Evolutionary conservation across 1,140 invertebrate genomes (phyloP).

Genomic region (Drosophila tristis): DNA sequence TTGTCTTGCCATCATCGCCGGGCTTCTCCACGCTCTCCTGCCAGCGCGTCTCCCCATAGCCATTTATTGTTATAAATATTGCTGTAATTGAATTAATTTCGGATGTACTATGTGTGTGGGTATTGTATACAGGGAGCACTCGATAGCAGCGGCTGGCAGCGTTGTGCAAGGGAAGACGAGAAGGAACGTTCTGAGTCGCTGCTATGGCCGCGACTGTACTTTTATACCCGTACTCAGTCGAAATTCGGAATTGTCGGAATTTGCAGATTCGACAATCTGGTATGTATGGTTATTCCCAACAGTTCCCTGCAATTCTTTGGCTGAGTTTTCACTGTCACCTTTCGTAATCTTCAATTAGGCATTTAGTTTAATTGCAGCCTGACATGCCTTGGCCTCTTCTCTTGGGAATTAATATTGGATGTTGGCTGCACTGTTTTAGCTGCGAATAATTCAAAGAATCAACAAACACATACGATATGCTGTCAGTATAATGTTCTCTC

Average conservation of each 20-base stretch:
- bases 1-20: constrained; percentile 84
- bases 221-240: too few relatives aligned
- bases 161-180: too few relatives aligned
- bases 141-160: too few relatives aligned
- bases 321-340: not conserved
- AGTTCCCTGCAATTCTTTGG: not conserved
- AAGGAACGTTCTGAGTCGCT: too few relatives aligned
- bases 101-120: constrained; percentile 39
- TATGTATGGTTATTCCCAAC: too few relatives aligned
- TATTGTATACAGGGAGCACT: constrained; percentile 5
- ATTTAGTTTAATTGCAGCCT: constrained; percentile 54
- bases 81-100: constrained; percentile 83
- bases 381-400: constrained; percentile 31
- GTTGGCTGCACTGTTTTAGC: not conserved
- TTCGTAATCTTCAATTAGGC: constrained; percentile 36
- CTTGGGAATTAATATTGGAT: constrained; percentile 16
- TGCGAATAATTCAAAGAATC: too few relatives aligned
- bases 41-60: constrained; percentile 87
- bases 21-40: constrained; percentile 85
- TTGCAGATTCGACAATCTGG: too few relatives aligned
- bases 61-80: constrained; percentile 86
- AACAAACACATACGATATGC: too few relatives aligned
- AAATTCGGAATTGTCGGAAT: too few relatives aligned
- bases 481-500: too few relatives aligned
- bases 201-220: too few relatives aligned